A percentile compares a stretch with the other conserved stretches of the same genome.
Evolutionary conservation across 2,797 vertebrate species (phyloP).

Genomic region (Holocentrus rufus): DNA sequence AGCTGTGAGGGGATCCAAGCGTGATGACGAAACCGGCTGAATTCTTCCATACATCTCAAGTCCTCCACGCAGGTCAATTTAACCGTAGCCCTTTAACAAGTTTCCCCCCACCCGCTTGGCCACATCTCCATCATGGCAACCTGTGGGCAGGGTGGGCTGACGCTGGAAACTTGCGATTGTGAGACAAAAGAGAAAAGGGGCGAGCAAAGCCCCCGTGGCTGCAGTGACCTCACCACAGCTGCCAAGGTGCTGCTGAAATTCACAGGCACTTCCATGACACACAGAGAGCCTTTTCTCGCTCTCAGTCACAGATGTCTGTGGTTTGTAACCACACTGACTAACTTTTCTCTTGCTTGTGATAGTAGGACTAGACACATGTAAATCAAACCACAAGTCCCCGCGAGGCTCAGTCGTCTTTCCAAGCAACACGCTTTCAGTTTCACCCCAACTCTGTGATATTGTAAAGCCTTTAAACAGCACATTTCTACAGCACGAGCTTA

Average conservation of each 20-base stretch:
- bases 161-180: constrained; percentile 25
- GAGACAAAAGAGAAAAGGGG: neutral
- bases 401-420: neutral
- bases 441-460: constrained; percentile 9
- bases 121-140: constrained; percentile 45
- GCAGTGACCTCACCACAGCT: neutral
- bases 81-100: constrained; percentile 11
- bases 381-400: constrained; percentile 7
- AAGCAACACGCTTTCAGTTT: neutral
- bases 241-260: constrained; percentile 17
- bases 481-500: neutral
- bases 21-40: constrained; percentile 47
- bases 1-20: neutral
- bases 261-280: constrained; percentile 26
- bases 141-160: constrained; percentile 29
- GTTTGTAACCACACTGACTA: constrained; percentile 32
- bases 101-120: constrained; percentile 48
- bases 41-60: constrained; percentile 39
- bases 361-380: neutral
- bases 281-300: constrained; percentile 19
- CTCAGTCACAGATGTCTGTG: constrained; percentile 5
- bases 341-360: neutral
- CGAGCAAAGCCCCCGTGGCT: neutral
- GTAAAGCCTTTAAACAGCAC: neutral
- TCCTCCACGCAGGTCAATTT: constrained; percentile 10